phyloP scores from a whole-genome alignment of 2,888 invertebrate species.

The Ashinkailepas kermadecensis region DNA sequence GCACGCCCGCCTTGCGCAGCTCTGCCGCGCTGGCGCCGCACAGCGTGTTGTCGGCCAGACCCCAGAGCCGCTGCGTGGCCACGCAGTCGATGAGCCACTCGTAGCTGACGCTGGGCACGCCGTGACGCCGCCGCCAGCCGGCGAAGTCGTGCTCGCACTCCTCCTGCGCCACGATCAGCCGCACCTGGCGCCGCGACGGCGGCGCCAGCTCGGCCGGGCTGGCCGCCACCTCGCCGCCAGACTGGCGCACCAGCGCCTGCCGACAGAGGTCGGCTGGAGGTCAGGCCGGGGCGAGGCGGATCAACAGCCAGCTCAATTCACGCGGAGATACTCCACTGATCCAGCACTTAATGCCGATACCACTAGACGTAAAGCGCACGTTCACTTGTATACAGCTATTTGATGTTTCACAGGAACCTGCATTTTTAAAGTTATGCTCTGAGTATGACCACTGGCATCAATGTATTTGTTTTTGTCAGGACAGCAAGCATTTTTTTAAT shows the following conservation, averaged over 20 bases:
- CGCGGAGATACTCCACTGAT: too few species aligned
- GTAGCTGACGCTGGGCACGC: slow-evolving; percentile 2
- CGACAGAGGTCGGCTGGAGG: neutral
- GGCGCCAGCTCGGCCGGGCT: neutral
- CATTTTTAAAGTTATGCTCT: too few species aligned
- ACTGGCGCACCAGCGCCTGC: neutral
- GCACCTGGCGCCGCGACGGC: neutral
- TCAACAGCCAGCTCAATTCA: too few species aligned
- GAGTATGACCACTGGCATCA: too few species aligned
- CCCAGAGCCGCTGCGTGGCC: slow-evolving; percentile 11
- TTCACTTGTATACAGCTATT: too few species aligned
- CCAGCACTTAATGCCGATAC: too few species aligned
- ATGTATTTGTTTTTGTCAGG: too few species aligned
- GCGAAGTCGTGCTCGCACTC: slow-evolving; percentile 14
- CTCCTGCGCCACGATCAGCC: slow-evolving; percentile 7
- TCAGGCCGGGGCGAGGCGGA: too few species aligned
- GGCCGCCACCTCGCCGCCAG: neutral
- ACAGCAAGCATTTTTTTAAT: too few species aligned
- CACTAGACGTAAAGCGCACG: too few species aligned
- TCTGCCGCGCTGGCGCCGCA: neutral
- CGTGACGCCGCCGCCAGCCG: slow-evolving; percentile 6
- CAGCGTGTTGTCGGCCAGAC: slow-evolving; percentile 8
- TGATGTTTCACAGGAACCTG: too few species aligned
- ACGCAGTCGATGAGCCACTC: slow-evolving; percentile 19
- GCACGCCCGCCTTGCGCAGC: neutral